Percentiles rank a stretch among this genome's conserved stretches.
Conservation (phyloP, 2,888 invertebrate genomes). For the Acronicta psi region DNA sequence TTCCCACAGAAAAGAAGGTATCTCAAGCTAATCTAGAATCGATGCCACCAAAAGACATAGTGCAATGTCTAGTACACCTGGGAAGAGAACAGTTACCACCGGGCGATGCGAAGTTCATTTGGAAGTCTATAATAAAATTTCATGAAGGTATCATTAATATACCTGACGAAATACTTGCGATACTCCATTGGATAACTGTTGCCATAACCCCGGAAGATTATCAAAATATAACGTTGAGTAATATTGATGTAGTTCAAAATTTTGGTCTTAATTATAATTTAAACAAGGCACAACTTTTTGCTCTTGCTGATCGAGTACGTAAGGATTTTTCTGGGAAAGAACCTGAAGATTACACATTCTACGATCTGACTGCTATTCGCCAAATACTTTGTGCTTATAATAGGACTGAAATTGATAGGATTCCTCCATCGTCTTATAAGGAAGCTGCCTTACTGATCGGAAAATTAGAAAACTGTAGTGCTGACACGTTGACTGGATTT, state of each 20-base stretch:
- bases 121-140: constrained; percentile 72
- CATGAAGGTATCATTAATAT: constrained; percentile 75
- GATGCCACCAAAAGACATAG: constrained; percentile 70
- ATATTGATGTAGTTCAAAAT: constrained; percentile 87
- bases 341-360: constrained; percentile 88
- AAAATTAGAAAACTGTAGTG: constrained; percentile 79
- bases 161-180: constrained; percentile 78
- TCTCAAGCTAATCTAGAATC: constrained; percentile 64
- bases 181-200: constrained; percentile 82
- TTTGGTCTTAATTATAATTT: constrained; percentile 87
- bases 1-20: constrained; percentile 62
- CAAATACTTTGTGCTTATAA: constrained; percentile 90
- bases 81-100: constrained; percentile 68
- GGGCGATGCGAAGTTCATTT: constrained; percentile 74
- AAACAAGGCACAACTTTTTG: constrained; percentile 74
- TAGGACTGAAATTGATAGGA: constrained; percentile 82
- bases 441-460: constrained; percentile 83
- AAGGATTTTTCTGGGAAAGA: constrained; percentile 86
- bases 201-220: constrained; percentile 85
- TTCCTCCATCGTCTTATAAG: constrained; percentile 87
- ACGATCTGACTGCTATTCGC: constrained; percentile 86
- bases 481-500: constrained; percentile 80
- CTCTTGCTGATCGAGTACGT: constrained; percentile 85
- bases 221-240: constrained; percentile 83
- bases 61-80: constrained; percentile 75